Evolutionary conservation across 2,113 vertebrate species (phyloP).

Genomic region (Phoxinus phoxinus): DNA sequence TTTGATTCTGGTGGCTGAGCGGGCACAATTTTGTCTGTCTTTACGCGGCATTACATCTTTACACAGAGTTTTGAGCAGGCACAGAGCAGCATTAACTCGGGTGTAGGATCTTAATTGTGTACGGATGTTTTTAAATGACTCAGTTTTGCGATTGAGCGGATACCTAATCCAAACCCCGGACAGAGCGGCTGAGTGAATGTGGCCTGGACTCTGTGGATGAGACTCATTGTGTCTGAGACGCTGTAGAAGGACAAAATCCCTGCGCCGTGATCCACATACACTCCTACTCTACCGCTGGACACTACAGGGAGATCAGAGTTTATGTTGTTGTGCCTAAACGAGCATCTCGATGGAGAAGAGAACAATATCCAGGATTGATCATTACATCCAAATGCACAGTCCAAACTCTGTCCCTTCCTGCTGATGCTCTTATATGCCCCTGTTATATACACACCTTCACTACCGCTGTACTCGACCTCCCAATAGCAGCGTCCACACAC

Average conservation of each 20-base stretch:
- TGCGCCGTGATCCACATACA: neutral
- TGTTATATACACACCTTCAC: neutral
- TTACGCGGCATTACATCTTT: neutral
- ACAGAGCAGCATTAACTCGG: neutral
- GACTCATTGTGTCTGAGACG: neutral
- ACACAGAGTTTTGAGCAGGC: neutral
- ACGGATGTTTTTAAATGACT: neutral
- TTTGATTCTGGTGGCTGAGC: too few species aligned
- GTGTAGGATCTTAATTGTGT: neutral
- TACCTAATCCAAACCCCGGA: neutral
- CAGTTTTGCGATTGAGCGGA: neutral
- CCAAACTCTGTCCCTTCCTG: neutral
- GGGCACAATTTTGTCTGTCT: too few species aligned
- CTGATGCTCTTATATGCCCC: constrained; percentile 23
- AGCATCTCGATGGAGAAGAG: neutral
- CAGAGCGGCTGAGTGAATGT: neutral
- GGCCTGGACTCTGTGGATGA: neutral
- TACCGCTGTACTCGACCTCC: constrained; percentile 4
- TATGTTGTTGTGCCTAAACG: neutral
- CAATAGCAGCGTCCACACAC: constrained; percentile 9
- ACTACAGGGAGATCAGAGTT: neutral
- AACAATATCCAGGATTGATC: neutral
- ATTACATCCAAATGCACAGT: neutral
- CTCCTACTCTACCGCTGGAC: neutral
- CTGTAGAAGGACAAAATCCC: too few species aligned